Evolutionary conservation across 92 coral and sea anemone genomes (phyloP).

Genomic region (Epizoanthus illoricatus): DNA sequence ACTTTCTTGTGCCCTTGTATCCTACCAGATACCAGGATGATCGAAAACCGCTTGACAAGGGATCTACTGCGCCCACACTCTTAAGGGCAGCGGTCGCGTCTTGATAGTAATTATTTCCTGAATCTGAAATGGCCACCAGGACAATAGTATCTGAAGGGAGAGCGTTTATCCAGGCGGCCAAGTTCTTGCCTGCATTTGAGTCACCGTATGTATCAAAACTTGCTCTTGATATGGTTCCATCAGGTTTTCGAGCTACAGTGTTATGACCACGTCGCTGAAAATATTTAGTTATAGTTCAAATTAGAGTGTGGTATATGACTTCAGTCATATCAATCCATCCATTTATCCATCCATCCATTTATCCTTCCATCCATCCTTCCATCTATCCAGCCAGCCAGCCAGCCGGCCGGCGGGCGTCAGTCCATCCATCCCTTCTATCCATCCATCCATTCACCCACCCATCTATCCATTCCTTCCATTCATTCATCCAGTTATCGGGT

Average conservation of each 20-base stretch:
- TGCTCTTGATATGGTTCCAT: neutral
- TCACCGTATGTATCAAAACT: neutral
- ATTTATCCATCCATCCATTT: too few species aligned
- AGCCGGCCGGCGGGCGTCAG: too few species aligned
- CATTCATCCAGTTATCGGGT: too few species aligned
- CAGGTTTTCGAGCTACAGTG: neutral
- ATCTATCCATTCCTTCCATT: too few species aligned
- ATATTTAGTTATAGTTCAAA: neutral
- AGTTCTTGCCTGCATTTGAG: neutral
- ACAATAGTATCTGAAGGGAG: neutral
- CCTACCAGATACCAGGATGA: neutral
- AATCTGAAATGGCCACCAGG: neutral
- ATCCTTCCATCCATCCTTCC: too few species aligned
- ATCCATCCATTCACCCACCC: too few species aligned
- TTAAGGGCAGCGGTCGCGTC: too few species aligned
- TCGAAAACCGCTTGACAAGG: neutral
- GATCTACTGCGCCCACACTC: too few species aligned
- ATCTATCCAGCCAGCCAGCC: too few species aligned
- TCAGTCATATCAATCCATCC: too few species aligned
- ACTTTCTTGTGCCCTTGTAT: neutral
- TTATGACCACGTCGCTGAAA: neutral
- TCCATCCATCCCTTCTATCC: too few species aligned
- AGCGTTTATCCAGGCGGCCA: constrained; percentile 7
- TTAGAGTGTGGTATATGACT: too few species aligned
- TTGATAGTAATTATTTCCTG: neutral